These are phyloP conservation scores for Melanerpes aurifrons DNA, from an alignment of 2,113 vertebrate genomes.

Conservation along the genomic window DNA sequence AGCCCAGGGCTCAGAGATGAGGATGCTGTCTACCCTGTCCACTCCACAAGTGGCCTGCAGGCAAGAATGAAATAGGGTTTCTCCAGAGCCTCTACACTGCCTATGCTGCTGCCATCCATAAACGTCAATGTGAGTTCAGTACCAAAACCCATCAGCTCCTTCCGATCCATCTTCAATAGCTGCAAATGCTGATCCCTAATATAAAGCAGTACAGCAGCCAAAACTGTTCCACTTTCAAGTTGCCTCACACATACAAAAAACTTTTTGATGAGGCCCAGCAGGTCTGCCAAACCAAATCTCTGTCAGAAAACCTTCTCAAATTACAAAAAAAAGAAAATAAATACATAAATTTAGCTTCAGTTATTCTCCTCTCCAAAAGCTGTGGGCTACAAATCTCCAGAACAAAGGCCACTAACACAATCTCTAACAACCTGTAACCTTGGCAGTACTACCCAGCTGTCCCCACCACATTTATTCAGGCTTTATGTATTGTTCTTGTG, in stretches of 20 bases:
- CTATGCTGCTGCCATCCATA: not conserved
- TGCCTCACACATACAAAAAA: not conserved
- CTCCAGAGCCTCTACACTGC: accelerated
- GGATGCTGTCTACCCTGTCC: not conserved
- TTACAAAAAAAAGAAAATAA: not conserved
- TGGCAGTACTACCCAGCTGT: not conserved
- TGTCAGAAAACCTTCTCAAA: not conserved
- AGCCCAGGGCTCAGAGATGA: not conserved
- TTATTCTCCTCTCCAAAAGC: not conserved
- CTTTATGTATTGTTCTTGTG: not conserved
- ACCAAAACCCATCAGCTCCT: not conserved
- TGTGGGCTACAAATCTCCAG: not conserved
- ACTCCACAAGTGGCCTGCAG: not conserved
- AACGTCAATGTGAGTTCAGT: accelerated
- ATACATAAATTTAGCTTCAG: not conserved
- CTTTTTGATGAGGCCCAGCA: not conserved
- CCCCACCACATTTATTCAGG: not conserved
- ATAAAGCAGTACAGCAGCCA: not conserved
- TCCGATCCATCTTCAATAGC: not conserved
- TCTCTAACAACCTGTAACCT: not conserved
- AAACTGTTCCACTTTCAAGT: not conserved
- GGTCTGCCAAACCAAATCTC: not conserved
- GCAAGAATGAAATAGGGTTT: not conserved
- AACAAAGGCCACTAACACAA: not conserved
- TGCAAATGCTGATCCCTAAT: not conserved